Evolutionary conservation across 2,797 vertebrate species (phyloP).

Genomic region (Cuniculus paca): DNA sequence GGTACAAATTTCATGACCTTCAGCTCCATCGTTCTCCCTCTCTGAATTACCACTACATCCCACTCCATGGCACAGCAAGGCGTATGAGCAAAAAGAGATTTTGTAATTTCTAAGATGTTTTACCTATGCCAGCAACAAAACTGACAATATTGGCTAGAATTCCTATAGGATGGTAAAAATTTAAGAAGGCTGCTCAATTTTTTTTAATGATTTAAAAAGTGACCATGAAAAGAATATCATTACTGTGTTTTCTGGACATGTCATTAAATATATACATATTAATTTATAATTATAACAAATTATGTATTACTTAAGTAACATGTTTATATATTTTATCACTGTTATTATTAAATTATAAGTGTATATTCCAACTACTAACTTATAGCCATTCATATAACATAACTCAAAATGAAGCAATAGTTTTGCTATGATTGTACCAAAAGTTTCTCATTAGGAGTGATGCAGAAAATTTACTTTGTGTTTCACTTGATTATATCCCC

Average conservation of each 20-base stretch:
- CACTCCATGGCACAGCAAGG: neutral
- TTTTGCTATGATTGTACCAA: neutral
- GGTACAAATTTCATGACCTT: neutral
- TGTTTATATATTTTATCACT: neutral
- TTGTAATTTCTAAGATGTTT: slow-evolving; percentile 8
- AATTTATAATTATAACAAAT: neutral
- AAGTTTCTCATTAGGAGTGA: neutral
- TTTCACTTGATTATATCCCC: slow-evolving; percentile 22
- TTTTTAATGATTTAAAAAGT: slow-evolving; percentile 23
- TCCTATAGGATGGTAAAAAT: neutral
- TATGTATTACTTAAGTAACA: neutral
- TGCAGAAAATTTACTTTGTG: neutral
- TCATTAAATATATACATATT: neutral
- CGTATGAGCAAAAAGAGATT: neutral
- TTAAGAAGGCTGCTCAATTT: neutral
- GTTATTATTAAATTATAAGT: slow-evolving; percentile 26
- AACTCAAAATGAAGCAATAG: neutral
- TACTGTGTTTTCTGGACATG: neutral
- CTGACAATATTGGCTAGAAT: neutral
- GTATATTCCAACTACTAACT: neutral
- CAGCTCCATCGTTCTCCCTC: neutral
- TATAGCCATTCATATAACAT: neutral
- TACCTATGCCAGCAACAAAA: neutral
- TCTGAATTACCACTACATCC: neutral
- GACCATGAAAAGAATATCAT: neutral